Conservation (phyloP, 2,113 vertebrate species). For the Mesitornis unicolor region DNA sequence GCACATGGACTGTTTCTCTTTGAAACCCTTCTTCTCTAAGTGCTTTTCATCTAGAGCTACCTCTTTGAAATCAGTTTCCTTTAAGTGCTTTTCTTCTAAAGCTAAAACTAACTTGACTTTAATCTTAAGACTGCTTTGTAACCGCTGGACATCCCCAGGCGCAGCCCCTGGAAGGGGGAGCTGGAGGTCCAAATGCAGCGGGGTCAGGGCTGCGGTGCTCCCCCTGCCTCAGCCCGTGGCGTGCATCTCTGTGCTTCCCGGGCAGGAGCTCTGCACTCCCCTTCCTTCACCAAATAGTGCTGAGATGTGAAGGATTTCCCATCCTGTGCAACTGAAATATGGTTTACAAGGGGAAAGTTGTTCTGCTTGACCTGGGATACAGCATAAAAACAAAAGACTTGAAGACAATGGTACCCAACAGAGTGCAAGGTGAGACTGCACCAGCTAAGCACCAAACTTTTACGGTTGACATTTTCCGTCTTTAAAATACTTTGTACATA, state of each 20-base stretch:
- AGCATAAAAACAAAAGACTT: not conserved
- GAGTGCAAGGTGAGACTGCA: not conserved
- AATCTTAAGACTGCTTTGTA: not conserved
- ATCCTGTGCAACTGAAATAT: not conserved
- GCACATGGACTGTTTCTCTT: not conserved
- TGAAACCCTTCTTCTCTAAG: not conserved
- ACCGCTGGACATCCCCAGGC: not conserved
- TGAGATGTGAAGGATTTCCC: not conserved
- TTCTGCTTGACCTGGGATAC: not conserved
- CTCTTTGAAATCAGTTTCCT: not conserved
- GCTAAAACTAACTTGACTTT: not conserved
- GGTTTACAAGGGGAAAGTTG: not conserved
- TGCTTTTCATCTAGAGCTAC: not conserved
- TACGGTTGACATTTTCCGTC: not conserved
- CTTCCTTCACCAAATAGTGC: not conserved
- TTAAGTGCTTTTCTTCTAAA: not conserved
- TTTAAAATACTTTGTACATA: not conserved
- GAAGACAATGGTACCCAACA: not conserved
- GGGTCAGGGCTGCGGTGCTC: not conserved
- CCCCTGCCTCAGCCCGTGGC: not conserved
- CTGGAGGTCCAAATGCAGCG: not conserved
- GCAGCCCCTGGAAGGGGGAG: not conserved
- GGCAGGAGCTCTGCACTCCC: not conserved
- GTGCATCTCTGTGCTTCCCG: accelerated
- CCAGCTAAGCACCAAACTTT: not conserved